phyloP scores from a whole-genome alignment of 1,140 invertebrate genomes.

The Odontomachus brunneus region DNA sequence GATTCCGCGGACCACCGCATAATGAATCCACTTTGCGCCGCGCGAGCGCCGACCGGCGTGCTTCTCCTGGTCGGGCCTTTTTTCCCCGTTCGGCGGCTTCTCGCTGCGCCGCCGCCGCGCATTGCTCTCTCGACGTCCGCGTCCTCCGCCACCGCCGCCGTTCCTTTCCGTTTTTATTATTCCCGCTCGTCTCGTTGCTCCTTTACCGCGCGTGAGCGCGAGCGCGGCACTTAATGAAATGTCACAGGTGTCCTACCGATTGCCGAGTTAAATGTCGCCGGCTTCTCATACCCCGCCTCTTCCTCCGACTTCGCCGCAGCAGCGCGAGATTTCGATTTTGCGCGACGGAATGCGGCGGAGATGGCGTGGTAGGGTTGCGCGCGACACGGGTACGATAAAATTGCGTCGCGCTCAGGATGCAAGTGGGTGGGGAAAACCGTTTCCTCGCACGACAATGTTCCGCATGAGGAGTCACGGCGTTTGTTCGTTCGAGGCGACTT shows the following conservation, averaged over 20 bases:
- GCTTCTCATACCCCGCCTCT: conserved; percentile 80
- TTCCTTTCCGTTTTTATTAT: conserved; percentile 32
- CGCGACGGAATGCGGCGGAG: conserved; percentile 67
- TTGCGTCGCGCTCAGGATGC: not conserved
- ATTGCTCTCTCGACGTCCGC: conserved; percentile 31
- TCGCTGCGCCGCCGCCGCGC: conserved; percentile 26
- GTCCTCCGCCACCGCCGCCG: not conserved
- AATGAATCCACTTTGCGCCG: conserved; percentile 83
- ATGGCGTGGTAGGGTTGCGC: conserved; percentile 55
- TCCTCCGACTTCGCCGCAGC: conserved; percentile 27
- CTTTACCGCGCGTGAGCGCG: conserved; percentile 58
- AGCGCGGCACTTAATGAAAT: conserved; percentile 83
- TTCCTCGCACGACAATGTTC: conserved; percentile 16
- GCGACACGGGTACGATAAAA: conserved; percentile 3
- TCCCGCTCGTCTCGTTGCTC: conserved; percentile 20
- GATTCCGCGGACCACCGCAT: conserved; percentile 76
- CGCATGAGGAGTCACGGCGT: not conserved
- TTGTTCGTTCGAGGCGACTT: not conserved
- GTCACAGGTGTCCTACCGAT: conserved; percentile 85
- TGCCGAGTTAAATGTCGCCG: conserved; percentile 82
- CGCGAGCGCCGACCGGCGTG: conserved; percentile 38
- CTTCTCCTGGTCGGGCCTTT: conserved; percentile 52
- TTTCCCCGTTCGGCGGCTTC: conserved; percentile 40
- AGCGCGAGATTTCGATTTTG: conserved; percentile 69
- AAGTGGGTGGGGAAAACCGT: conserved; percentile 23